A percentile compares a stretch with the other conserved stretches of the same genome.
Conservation (phyloP, 2,113 vertebrate species). For the Eulacestoma nigropectus region DNA sequence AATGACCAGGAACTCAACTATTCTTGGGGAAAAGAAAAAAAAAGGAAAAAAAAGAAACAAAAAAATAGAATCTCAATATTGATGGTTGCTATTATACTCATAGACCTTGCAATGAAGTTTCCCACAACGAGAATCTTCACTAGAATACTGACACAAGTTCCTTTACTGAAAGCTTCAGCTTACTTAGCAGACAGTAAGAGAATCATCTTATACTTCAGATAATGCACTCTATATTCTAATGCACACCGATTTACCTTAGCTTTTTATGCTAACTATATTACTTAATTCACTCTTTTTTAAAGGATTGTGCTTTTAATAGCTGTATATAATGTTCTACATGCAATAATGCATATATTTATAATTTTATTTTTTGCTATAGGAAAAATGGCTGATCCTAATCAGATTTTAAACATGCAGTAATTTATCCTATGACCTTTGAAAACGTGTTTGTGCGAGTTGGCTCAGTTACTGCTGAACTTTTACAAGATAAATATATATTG, state of each 20-base stretch:
- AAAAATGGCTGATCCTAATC: neutral
- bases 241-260: neutral
- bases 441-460: neutral
- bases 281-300: neutral
- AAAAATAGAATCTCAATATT: neutral
- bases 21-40: neutral
- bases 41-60: fast-evolving
- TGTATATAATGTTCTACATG: neutral
- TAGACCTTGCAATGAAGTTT: neutral
- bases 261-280: neutral
- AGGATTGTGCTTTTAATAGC: neutral
- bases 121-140: neutral
- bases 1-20: neutral
- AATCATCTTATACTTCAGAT: neutral
- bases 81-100: neutral
- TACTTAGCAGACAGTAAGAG: neutral
- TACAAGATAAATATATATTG: neutral
- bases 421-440: neutral
- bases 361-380: neutral
- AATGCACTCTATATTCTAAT: neutral
- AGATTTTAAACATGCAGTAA: neutral
- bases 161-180: neutral
- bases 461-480: neutral
- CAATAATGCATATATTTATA: neutral
- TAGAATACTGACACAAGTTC: neutral